phyloP scores from a whole-genome alignment of 2,113 vertebrate species.

The Lontra canadensis region DNA sequence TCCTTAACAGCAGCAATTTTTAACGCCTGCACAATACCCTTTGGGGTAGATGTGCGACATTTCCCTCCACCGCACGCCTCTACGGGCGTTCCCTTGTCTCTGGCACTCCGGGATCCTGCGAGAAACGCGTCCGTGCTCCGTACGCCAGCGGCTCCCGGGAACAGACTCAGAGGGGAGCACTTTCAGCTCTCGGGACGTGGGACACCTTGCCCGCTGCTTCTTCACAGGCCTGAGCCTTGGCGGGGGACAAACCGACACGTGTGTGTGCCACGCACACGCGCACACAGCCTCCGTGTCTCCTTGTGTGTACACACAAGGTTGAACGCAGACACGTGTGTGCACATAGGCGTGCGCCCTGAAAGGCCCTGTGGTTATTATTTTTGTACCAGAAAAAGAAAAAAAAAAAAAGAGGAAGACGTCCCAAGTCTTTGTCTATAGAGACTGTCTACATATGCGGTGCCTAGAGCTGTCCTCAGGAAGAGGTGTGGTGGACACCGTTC shows the following conservation, averaged over 20 bases:
- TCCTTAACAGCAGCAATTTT: neutral
- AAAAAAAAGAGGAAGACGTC: neutral
- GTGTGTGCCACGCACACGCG: too few species aligned
- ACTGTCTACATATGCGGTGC: neutral
- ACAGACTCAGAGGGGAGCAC: neutral
- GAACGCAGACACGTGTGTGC: rapidly evolving
- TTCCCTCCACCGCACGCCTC: neutral
- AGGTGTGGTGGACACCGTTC: rapidly evolving
- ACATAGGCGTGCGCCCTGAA: too few species aligned
- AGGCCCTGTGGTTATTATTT: neutral
- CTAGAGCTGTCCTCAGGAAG: neutral
- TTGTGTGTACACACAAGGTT: rapidly evolving
- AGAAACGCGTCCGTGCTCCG: rapidly evolving
- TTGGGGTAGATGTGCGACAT: rapidly evolving
- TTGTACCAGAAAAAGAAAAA: neutral
- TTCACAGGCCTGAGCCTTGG: neutral
- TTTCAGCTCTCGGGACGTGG: neutral
- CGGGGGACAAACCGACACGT: neutral
- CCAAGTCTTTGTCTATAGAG: neutral
- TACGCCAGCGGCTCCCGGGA: neutral
- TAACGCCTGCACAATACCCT: too few species aligned
- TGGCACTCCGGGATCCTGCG: neutral
- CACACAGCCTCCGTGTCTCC: neutral
- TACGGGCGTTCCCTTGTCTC: neutral
- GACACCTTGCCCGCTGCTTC: neutral